These are phyloP conservation scores for Chrysaora quinquecirrha DNA, from an alignment of 30 jellyfish, hydroid and myxozoan species.

Conservation along the genomic window DNA sequence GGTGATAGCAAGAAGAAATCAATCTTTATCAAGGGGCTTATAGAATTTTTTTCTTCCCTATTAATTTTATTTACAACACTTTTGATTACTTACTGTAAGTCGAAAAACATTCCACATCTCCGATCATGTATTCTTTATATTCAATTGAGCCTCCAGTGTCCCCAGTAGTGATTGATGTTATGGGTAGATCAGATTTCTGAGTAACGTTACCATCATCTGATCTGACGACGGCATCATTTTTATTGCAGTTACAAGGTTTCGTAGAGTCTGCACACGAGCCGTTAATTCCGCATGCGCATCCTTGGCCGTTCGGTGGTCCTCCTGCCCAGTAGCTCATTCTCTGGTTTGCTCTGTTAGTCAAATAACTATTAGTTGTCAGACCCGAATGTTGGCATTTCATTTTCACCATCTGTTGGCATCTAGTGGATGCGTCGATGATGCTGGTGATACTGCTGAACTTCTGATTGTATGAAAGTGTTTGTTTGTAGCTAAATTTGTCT, in stretches of 20 bases:
- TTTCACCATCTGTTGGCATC: background rate
- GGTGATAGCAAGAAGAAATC: no score
- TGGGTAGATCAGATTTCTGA: background rate
- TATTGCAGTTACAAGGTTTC: background rate
- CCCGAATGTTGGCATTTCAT: background rate
- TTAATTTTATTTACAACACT: no score
- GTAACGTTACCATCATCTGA: background rate
- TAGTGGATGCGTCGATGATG: background rate
- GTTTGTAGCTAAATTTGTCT: background rate
- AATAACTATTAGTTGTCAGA: background rate
- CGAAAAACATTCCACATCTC: background rate
- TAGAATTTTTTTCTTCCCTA: no score
- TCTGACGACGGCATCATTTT: background rate
- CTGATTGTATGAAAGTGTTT: background rate
- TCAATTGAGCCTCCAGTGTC: background rate
- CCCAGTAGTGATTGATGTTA: background rate
- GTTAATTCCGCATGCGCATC: background rate
- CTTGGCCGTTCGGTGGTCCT: background rate
- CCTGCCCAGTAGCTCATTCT: constrained; percentile 3
- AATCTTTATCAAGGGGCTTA: no score
- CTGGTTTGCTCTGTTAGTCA: background rate
- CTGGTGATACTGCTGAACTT: background rate
- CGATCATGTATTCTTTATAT: background rate
- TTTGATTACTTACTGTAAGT: no score
- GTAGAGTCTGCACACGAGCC: background rate